Conservation (phyloP, 2,113 vertebrate species). For the Natator depressus region DNA sequence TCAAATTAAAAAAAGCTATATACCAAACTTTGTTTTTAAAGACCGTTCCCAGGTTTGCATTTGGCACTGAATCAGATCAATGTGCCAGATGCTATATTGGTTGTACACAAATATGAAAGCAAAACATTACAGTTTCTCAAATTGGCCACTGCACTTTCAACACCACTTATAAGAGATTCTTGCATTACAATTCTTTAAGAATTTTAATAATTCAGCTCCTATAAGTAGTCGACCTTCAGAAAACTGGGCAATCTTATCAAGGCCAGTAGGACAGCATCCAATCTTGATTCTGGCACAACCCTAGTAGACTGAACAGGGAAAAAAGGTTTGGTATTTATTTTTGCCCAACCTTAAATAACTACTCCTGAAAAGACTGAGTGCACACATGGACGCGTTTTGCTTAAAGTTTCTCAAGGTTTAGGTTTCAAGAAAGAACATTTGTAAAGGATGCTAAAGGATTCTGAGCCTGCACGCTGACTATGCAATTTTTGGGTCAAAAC, state of each 20-base stretch:
- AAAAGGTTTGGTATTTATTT: neutral
- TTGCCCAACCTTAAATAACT: neutral
- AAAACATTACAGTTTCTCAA: neutral
- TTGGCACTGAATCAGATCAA: neutral
- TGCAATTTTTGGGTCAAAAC: neutral
- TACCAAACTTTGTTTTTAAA: neutral
- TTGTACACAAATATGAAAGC: neutral
- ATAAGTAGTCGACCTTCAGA: neutral
- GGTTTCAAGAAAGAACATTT: neutral
- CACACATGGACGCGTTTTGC: neutral
- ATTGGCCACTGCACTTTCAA: neutral
- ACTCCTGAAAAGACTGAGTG: neutral
- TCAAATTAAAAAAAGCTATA: fast-evolving
- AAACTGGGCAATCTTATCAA: neutral
- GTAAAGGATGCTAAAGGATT: neutral
- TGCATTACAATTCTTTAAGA: neutral
- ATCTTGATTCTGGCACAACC: neutral
- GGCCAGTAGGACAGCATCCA: neutral
- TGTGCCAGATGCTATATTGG: neutral
- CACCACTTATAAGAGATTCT: neutral
- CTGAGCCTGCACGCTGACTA: neutral
- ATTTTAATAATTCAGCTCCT: neutral
- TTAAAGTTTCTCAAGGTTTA: neutral
- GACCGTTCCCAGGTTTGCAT: neutral
- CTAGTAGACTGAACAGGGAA: neutral